phyloP scores from a whole-genome alignment of 1,140 invertebrate genomes.

The Bombus superbus region DNA sequence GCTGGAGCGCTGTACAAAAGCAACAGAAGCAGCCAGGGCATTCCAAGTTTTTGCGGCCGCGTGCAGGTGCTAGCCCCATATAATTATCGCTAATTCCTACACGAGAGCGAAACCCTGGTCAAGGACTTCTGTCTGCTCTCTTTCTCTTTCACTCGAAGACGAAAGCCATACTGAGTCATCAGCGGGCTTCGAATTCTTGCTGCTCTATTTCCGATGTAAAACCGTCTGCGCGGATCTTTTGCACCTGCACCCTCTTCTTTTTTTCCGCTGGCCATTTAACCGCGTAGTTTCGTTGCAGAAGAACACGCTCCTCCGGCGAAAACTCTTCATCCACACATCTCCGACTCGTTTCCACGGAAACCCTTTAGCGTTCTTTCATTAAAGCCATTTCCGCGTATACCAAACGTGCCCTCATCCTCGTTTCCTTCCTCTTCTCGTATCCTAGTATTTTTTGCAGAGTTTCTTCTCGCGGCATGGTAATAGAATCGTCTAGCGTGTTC shows the following conservation, averaged over 20 bases:
- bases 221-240: slow-evolving; percentile 50
- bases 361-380: background rate
- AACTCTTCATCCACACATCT: slow-evolving; percentile 1
- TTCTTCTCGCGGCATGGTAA: no score
- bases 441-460: no score
- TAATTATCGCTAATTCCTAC: slow-evolving; percentile 73
- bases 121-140: slow-evolving; percentile 60
- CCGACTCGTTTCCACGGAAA: background rate
- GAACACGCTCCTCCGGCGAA: background rate
- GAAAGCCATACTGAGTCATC: slow-evolving; percentile 65
- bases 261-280: slow-evolving; percentile 26
- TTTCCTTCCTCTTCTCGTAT: no score
- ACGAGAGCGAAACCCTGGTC: slow-evolving; percentile 69
- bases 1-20: background rate
- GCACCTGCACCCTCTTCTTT: slow-evolving; percentile 41
- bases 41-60: slow-evolving; percentile 62
- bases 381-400: slow-evolving; percentile 9
- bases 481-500: no score
- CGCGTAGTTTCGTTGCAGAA: background rate
- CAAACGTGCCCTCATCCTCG: background rate
- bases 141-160: slow-evolving; percentile 19
- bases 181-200: slow-evolving; percentile 11
- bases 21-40: background rate
- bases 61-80: slow-evolving; percentile 70
- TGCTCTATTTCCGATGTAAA: slow-evolving; percentile 59